Percentiles rank a stretch among this genome's conserved stretches.
Evolutionary conservation across 2,888 invertebrate species (phyloP).

Genomic region (Hypena proboscidalis): DNA sequence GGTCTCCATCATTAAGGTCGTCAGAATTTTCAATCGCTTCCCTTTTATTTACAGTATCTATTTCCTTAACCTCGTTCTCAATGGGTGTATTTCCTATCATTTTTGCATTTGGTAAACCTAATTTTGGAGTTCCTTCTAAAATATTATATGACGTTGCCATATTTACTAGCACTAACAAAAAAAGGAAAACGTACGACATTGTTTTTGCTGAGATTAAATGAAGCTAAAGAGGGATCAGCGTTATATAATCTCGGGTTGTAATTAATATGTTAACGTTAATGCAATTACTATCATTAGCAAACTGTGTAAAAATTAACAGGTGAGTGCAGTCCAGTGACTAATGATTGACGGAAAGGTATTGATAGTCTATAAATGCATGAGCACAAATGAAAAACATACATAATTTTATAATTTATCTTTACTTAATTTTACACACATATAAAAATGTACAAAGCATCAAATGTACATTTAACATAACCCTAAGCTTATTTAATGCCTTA

Average conservation of each 20-base stretch:
- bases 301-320: constrained; percentile 14
- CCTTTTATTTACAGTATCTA: constrained; percentile 7
- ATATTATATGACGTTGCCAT: constrained; percentile 12
- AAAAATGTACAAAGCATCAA: constrained; percentile 22
- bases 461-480: constrained; percentile 25
- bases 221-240: neutral
- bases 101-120: constrained; percentile 2
- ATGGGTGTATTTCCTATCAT: constrained; percentile 12
- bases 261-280: constrained; percentile 24
- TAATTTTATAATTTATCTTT: constrained; percentile 33
- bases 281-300: constrained; percentile 25
- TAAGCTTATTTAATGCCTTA: constrained; percentile 18
- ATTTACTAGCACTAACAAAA: constrained; percentile 7
- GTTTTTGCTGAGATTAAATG: constrained; percentile 10
- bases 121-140: constrained; percentile 3
- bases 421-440: constrained; percentile 24
- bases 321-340: no score
- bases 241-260: constrained; percentile 22
- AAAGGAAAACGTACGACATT: constrained; percentile 21
- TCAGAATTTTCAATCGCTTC: constrained; percentile 3
- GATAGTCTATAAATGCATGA: no score
- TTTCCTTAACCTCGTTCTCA: constrained; percentile 7
- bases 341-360: no score
- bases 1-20: constrained; percentile 5
- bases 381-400: neutral